Conservation (phyloP, 2,113 vertebrate genomes). For the Indri indri region DNA sequence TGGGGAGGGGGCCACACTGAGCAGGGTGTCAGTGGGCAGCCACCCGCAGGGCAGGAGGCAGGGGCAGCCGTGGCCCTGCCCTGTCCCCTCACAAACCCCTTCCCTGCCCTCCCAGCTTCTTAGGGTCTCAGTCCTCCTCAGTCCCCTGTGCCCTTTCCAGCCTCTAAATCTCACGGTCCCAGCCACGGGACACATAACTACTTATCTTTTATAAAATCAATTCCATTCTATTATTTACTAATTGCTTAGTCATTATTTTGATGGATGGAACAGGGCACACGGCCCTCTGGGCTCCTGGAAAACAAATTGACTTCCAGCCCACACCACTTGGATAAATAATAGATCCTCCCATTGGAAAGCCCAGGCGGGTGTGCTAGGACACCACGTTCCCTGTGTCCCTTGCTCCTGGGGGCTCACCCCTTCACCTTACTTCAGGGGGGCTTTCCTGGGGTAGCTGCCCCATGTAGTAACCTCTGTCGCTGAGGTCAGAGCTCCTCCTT, state of each 20-base stretch:
- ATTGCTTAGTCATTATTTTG: constrained; percentile 62
- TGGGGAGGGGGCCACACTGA: not conserved
- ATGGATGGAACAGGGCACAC: constrained; percentile 32
- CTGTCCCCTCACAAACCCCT: no score
- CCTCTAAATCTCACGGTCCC: not conserved
- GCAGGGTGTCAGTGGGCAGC: accelerated
- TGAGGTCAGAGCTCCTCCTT: not conserved
- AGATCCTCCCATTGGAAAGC: not conserved
- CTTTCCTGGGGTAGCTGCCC: not conserved
- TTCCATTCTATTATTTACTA: constrained; percentile 53
- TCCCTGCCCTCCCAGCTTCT: not conserved
- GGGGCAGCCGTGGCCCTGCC: accelerated
- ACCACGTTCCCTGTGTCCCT: not conserved
- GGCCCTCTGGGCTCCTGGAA: not conserved
- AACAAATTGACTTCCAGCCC: constrained; percentile 46
- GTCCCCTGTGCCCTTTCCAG: not conserved
- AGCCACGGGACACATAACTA: not conserved
- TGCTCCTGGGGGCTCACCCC: not conserved
- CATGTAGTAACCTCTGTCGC: not conserved
- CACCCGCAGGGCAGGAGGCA: not conserved
- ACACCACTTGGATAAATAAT: not conserved
- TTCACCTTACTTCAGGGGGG: not conserved
- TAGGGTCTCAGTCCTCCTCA: not conserved
- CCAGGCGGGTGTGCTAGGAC: not conserved
- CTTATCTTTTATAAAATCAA: not conserved